Percentiles rank a stretch among this genome's conserved stretches.
Conservation (phyloP, 1,140 invertebrate genomes). For the Eriosoma lanigerum region DNA sequence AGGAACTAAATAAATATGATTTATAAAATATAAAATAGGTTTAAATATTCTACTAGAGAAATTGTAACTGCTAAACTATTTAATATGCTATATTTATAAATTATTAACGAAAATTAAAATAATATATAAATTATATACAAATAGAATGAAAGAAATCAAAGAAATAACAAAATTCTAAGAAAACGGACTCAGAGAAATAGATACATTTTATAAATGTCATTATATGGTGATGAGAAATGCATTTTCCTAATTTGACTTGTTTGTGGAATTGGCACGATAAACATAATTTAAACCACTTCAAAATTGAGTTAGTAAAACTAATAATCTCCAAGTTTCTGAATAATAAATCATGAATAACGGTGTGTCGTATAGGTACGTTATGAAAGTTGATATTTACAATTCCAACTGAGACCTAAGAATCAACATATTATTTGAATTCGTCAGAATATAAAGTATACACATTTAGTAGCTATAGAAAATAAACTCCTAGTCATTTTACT, state of each 20-base stretch:
- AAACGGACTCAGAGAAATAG: neutral
- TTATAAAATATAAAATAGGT: too few relatives aligned
- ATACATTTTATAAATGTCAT: neutral
- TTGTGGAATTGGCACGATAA: neutral
- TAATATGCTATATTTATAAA: too few relatives aligned
- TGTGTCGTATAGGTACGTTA: constrained; percentile 11
- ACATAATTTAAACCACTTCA: constrained; percentile 13
- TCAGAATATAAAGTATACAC: too few relatives aligned
- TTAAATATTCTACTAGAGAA: too few relatives aligned
- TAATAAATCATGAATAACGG: constrained; percentile 5
- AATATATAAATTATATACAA: too few relatives aligned
- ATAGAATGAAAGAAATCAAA: too few relatives aligned
- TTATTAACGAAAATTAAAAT: too few relatives aligned
- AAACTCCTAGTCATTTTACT: too few relatives aligned
- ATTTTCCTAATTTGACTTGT: constrained; percentile 32
- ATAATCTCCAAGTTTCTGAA: neutral
- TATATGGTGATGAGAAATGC: neutral
- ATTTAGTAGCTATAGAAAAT: too few relatives aligned
- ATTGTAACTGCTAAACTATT: too few relatives aligned
- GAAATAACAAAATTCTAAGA: too few relatives aligned
- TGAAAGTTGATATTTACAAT: neutral
- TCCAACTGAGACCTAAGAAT: neutral
- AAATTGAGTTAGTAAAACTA: constrained; percentile 26
- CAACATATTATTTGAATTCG: neutral
- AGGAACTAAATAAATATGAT: too few relatives aligned